Base-by-base conservation (phyloP, 2,113 vertebrate genomes). In the Lagopus leucura region DNA sequence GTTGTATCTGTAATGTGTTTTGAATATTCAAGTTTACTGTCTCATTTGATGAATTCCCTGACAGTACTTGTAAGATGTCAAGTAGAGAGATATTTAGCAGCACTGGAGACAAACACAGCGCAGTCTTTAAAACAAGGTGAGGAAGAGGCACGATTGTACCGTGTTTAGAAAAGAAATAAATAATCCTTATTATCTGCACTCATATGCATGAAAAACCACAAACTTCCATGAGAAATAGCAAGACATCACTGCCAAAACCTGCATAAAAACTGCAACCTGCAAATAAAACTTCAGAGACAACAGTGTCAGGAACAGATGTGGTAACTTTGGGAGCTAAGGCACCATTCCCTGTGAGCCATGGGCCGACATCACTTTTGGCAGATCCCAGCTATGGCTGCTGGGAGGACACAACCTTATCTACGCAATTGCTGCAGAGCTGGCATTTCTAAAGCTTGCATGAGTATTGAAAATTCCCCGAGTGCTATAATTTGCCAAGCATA, bases 391-490 rank as follows among this genome's bases (percentile, higher is more conserved):
- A 81, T 25, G 57, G 19, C 47, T 72, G 40, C 54, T 43, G 1
- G 57, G 57, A 66, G 16, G 48, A 43, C 87, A 61, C 11, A 61
- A 48, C 28, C 15, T 71, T 65, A 42, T 13, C 74, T 80, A 92
- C 3, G n/a, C 64, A 88, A 82, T 76, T 71, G 12, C 43, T 88
- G 55, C 21, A 65, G 57, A 89, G n/a, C n/a, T 85, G 34, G 4
- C 71, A 87, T 69, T 92, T 89, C 81, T 82, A n/a, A 79, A 85
- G 74, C 58, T 89, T 82, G 58, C 58, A 69, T 63, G 82, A 79
- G 25, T 57, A 48, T 30, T 13, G 3, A 79, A 89, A 92, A 69
- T 65, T 75, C 81, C 71, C 66, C 81, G 60, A 84, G 72, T 9
- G 12, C 74, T 83, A 42, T 36, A 48, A 81, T 90, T 93, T 90